Evolutionary conservation across 2,888 invertebrate species (phyloP), one percentile per base, ranked within the genome.

Genomic region (Laothoe populi): DNA sequence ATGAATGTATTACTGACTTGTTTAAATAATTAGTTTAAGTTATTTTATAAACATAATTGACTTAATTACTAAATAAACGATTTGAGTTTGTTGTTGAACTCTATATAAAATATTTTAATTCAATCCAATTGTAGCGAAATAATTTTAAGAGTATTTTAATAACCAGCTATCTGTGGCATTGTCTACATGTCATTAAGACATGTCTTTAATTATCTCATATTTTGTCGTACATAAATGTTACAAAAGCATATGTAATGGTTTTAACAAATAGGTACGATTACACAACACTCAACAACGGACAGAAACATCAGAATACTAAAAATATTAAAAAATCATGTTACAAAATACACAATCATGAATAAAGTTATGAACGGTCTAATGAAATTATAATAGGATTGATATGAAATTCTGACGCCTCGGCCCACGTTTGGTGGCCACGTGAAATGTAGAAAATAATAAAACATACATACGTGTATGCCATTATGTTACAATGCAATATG

Each of bases 391-490:
- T 85, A 72, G 77, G 77, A 74, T 82, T 72, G 66, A 78, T 79
- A 84, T 83, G 83, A 86, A 84, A 82, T 81, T 79, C 72, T 79
- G 78, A 71, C 59, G 42, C 49, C 23, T 60, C 63, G 48, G 58
- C 64, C 69, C 87, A 86, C 90, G 86, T 88, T n/a, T 84, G 70
- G 31, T 10, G 5, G 76, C 75, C 83, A 80, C 90, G 90, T 89
- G 89, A 84, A 60, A 62, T 59, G 53, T 70, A 67, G 69, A 77
- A 76, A 80, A 83, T 75, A 76, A 81, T 80, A 78, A 75, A 74
- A 66, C n/a, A 42, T 59, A n/a, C n/a, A 31, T 31, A 45, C 57
- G 49, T 61, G 59, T 62, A 68, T 68, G 69, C 66, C 76, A 77
- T 78, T 77, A 78, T 77, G 73, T 78, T 76, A 77, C 77, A 81